Base-by-base conservation (phyloP, 1,140 invertebrate genomes). In the Drosophila persimilis region DNA sequence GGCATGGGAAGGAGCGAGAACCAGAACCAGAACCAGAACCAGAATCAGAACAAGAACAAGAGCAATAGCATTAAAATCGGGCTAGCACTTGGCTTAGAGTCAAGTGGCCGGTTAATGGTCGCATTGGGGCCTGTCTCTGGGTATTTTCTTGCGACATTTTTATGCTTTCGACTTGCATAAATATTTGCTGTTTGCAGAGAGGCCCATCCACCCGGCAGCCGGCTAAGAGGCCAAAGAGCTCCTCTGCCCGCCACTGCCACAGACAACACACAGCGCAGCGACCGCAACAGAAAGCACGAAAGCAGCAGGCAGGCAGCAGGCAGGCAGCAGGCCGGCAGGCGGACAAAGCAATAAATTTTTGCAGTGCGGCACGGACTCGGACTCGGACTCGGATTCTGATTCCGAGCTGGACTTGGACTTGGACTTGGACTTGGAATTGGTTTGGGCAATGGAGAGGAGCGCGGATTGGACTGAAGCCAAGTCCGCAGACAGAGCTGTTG, bases 151-250 rank as follows among this genome's bases (percentile, higher is more conserved):
- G 62, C 52, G 63, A 75, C 73, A 75, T 76, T 75, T 75, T 76
- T 75, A 75, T 76, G 63, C 72, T 73, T 52, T 73, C 63, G 70
- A 26, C 69, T 73, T 73, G 73, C 73, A 76, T 76, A 75, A 76
- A 76, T 76, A 76, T 76, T 76, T 76, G 73, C 71, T 31, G 43
- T 20, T 26, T 24, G 44, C 44, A 59, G 29, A 31, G 47, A 20
- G 46, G 22, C 43, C 24, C 24, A 26, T 26, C 24, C 24, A 24
- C 24, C 24, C 24, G 24, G 24, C 24, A 24, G 5, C 24, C 24
- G 4, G 5, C 31, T 9, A 31, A 31, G 31, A 9, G 8, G 8
- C 47, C 31, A 51, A 31, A 41, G 31, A 47, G 54, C 17, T 17
- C 17, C 17, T 17, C 29, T 7, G 29, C 31, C 31, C 2, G 20